Base-by-base conservation (phyloP, 2,113 vertebrate species). In the Oenanthe oenanthe region DNA sequence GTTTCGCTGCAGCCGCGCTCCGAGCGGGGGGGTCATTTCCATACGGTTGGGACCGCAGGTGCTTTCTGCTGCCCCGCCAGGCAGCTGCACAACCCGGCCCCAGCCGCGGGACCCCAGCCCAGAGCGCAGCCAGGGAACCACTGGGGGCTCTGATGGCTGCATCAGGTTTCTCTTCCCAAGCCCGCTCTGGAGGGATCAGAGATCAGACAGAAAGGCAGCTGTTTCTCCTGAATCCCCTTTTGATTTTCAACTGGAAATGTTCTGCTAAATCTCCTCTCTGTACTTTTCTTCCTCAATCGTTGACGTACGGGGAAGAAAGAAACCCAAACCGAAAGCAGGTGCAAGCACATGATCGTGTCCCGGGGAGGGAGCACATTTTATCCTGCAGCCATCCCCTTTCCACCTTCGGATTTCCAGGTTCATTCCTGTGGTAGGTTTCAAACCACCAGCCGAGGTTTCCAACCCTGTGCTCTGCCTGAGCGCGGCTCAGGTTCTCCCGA, bases 11-110 rank as follows among this genome's bases (percentile, higher is more conserved):
- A 60, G 72, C 72, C 61, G 31, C 24, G 42, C 78, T 93, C 92
- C 65, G 95, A 84, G 54, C 14, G 68, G 42, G 79, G 93, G 88
- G 95, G 93, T 96, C 94, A 54, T 50, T 95, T 84, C 94, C 78
- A 95, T 89, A 72, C 87, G 60, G 92, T 40, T 70, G 97, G 97
- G 97, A 84, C 89, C 53, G n/a, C 96, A 97, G 97, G 95, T 98
- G 97, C 93, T 93, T 91, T 92, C 94, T 96, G 97, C 92, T 38
- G 95, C 85, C 45, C 92, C 32, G 14, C 7, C 93, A 96, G 97
- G 91, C 96, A 93, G 96, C 95, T 89, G 92, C 17, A 48, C 53
- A 63, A 25, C 56, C 9, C 34, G 6, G 36, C 29, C 26, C 9
- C 61, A 1, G 60, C 3, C 15, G 54, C 38, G 16, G 82, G 92